A percentile compares a stretch with the other conserved stretches of the same genome.
phyloP scores from a whole-genome alignment of 53 echinoderm and acorn worm genomes.

The Henricia sp. region DNA sequence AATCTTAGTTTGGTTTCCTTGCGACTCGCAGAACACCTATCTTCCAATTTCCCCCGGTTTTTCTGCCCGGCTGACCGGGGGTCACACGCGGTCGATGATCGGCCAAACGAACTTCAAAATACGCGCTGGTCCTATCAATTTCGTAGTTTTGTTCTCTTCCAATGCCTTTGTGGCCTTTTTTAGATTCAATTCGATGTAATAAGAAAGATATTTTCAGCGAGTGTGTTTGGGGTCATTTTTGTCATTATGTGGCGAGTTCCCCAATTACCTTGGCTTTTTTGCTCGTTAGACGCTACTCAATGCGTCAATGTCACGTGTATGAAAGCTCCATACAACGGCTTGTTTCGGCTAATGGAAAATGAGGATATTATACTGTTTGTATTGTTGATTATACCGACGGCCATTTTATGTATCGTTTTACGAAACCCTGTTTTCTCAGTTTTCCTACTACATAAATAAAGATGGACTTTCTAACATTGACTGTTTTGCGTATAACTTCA shows the following conservation, averaged over 20 bases:
- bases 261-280: slow-evolving; percentile 9
- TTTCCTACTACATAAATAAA: no score
- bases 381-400: background rate
- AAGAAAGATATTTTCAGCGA: slow-evolving; percentile 9
- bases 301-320: slow-evolving; percentile 7
- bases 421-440: no score
- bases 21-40: no score
- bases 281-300: background rate
- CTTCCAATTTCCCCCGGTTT: no score
- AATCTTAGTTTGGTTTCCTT: no score
- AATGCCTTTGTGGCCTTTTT: no score
- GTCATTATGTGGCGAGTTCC: background rate
- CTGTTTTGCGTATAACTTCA: no score
- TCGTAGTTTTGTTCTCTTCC: no score
- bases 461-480: no score
- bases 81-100: background rate
- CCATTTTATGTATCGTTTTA: background rate
- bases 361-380: background rate
- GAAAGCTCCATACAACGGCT: background rate
- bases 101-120: background rate
- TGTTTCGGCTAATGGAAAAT: background rate
- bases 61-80: no score
- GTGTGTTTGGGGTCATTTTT: slow-evolving; percentile 7
- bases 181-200: no score
- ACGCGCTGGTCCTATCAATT: background rate